These are phyloP conservation scores for Cephus sareptanus DNA, from an alignment of 2,888 invertebrate genomes.

Conservation along the genomic window DNA sequence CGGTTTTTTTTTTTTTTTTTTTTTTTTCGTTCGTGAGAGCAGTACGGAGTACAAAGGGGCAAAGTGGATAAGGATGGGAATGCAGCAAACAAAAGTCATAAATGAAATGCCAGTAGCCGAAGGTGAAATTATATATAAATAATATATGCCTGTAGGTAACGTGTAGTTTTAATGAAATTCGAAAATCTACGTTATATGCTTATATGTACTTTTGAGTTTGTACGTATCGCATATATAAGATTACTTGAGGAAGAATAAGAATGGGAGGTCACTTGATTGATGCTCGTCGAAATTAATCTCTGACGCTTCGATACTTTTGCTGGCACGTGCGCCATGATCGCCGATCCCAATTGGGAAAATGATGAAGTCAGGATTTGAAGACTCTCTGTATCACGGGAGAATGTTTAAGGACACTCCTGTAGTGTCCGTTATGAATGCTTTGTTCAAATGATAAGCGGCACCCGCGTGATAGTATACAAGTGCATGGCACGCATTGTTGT, in stretches of 20 bases:
- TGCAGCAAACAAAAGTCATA: conserved; percentile 61
- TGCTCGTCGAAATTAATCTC: not conserved
- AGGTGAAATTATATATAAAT: not conserved
- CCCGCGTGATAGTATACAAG: not conserved
- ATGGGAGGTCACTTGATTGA: not conserved
- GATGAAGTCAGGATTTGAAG: not conserved
- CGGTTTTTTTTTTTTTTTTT: not conserved
- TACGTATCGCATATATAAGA: not conserved
- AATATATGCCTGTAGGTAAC: not conserved
- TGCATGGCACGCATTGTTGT: not conserved
- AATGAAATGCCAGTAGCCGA: conserved; percentile 38
- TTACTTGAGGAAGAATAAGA: not conserved
- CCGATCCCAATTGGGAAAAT: not conserved
- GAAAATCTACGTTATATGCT: not conserved
- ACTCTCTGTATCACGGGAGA: not conserved
- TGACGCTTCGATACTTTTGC: not conserved
- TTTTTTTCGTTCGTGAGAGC: not conserved
- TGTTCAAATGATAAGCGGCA: not conserved
- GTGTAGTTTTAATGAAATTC: not conserved
- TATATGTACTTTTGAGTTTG: not conserved
- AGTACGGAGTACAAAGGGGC: conserved; percentile 2
- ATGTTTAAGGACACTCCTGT: not conserved
- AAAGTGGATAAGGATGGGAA: conserved; percentile 37
- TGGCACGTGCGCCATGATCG: not conserved
- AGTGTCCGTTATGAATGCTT: not conserved